Evolutionary conservation across 2,113 vertebrate genomes (phyloP).

Genomic region (Echinops telfairi): DNA sequence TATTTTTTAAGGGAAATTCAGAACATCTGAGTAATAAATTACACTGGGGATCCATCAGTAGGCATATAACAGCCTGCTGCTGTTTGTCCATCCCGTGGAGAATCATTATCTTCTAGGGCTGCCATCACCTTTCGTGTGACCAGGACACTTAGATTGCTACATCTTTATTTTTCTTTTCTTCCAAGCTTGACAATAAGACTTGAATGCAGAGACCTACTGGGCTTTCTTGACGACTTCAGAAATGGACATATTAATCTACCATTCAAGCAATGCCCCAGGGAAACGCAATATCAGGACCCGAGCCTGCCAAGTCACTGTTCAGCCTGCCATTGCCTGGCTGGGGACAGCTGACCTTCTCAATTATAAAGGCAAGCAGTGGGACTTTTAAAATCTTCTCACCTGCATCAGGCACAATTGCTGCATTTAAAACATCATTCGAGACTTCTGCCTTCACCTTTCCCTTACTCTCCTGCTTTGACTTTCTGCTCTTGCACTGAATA

Average conservation of each 20-base stretch:
- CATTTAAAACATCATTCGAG: conserved; percentile 50
- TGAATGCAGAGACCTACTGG: conserved; percentile 60
- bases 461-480: conserved; percentile 43
- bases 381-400: conserved; percentile 75
- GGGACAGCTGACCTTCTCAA: conserved; percentile 67
- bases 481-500: conserved; percentile 42
- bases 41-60: background rate
- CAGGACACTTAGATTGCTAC: background rate
- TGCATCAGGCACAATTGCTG: background rate
- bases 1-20: conserved; percentile 25
- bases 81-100: background rate
- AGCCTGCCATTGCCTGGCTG: conserved; percentile 57
- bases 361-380: conserved; percentile 69
- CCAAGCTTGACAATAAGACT: background rate
- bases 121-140: background rate
- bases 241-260: conserved; percentile 72
- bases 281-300: conserved; percentile 50
- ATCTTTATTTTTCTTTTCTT: background rate
- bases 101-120: conserved; percentile 46
- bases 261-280: conserved; percentile 66
- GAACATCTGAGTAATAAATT: conserved; percentile 52
- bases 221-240: conserved; percentile 59
- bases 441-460: conserved; percentile 31
- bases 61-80: background rate
- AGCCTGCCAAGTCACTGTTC: conserved; percentile 49